Base-by-base conservation (phyloP, 92 coral and sea anemone genomes). In the Palythoa grandis region DNA sequence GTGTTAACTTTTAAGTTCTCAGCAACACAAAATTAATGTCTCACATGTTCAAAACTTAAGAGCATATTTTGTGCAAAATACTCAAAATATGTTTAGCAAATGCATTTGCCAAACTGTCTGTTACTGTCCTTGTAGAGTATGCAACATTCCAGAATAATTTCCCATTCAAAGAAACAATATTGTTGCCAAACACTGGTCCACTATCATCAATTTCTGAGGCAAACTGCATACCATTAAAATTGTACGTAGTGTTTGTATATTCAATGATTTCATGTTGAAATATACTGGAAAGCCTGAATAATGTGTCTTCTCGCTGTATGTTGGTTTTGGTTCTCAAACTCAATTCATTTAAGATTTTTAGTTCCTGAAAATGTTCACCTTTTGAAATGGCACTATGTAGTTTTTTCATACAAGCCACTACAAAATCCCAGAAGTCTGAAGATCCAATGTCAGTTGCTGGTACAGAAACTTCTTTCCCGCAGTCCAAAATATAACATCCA, bases 171-270 rank as follows among this genome's bases (percentile, higher is more conserved):
- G 91, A 90, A 4, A 85, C 83, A 57, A 94, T 75, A 71, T 88
- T 92, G 88, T 88, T 92, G 47, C 88, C 86, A 76, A 92, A 92
- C 24, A 94, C 95, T 65, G 98, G 95, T 1, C 98, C 98, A 88
- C 86, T 82, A 60, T 76, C 89, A 29, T 88, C 92, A 69, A 84
- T 92, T 14, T 93, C 94, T 67, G 87, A 39, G 14, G 92, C 93
- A 88, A 85, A 90, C 74, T 92, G 89, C 56, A 90, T 76, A 17
- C 95, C 95, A n/a, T 76, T 89, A 80, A 90, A 87, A 17, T 77
- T 73, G 38, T 82, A 87, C 20, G 69, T 57, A 52, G 61, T 52
- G 20, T 17, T 35, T 7, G 70, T n/a, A 54, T 77, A 88, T 52
- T 83, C 71, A 29, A 73, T 63, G 29, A 90, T 70, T 43, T 70